Evolutionary conservation across 2,888 invertebrate species (phyloP), one percentile per base, ranked within the genome.

Genomic region (Zaprionus lineosus): DNA sequence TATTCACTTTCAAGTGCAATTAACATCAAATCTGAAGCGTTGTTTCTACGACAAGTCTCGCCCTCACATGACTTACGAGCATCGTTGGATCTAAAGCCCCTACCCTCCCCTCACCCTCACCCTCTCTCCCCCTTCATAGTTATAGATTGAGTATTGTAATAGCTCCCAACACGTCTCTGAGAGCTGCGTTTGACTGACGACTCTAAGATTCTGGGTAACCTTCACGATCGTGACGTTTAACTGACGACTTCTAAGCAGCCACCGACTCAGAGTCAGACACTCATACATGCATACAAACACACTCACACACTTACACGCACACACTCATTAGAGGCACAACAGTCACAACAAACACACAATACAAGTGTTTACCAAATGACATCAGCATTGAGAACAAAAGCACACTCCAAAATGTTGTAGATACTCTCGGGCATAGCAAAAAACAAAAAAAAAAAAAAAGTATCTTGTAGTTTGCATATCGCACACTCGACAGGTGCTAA

Each of bases 291-390:
- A n/a, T n/a, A n/a, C n/a, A n/a, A n/a, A n/a, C n/a, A n/a, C n/a
- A n/a, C n/a, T n/a, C n/a, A n/a, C n/a, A 9, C 46, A 28, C 36
- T 18, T 51, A 26, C 19, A 47, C 21, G 7, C 4, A 21, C 21
- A 21, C 21, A 21, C 3, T 7, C 3, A 21, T 21, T 5, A 21
- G 7, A 19, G 3, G 40, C 36, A 31, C 12, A 43, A 43, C 24
- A 33, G 24, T 6, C 9, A 52, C 16, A 28, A 16, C 3, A 34
- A 50, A 57, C 36, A 52, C 46, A 24, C 16, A 51, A 58, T 65
- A 68, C 39, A 65, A 75, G 79, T 77, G 76, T 68, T 65, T 79
- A 76, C 72, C 51, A 63, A 66, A 79, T 79, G 78, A 79, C 78
- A 79, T 79, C 78, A 79, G 78, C 85, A 12, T 68, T 37, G 56